Conservation (phyloP, 2,888 invertebrate genomes). For the Coecobrya sp. region DNA sequence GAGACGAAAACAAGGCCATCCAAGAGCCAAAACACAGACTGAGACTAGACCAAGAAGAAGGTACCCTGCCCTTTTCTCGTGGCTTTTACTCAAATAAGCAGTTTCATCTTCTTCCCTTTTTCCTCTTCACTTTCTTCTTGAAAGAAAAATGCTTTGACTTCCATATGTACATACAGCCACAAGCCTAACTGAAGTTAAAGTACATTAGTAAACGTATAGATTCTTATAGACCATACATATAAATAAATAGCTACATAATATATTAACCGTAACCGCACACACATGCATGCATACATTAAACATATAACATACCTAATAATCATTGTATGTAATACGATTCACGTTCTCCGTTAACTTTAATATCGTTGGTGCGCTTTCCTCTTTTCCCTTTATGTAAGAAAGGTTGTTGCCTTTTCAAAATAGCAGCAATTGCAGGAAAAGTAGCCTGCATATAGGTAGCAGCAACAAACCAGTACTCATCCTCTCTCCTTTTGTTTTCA, state of each 20-base stretch:
- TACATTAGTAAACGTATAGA: not conserved
- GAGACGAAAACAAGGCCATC: not conserved
- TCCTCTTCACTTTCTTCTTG: not conserved
- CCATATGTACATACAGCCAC: too few relatives aligned
- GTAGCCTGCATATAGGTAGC: not conserved
- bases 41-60: slow-evolving; percentile 1
- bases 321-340: not conserved
- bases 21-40: not conserved
- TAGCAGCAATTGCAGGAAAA: not conserved
- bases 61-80: slow-evolving; percentile 9
- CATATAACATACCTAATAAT: not conserved
- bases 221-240: too few relatives aligned
- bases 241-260: too few relatives aligned
- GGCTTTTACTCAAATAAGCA: slow-evolving; percentile 6
- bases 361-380: not conserved
- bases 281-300: too few relatives aligned
- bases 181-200: too few relatives aligned
- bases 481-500: not conserved
- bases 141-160: not conserved
- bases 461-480: not conserved
- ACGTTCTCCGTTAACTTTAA: not conserved
- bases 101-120: not conserved
- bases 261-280: too few relatives aligned
- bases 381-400: not conserved
- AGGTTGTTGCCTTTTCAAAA: slow-evolving; percentile 42